phyloP scores from a whole-genome alignment of 1,140 invertebrate genomes.

The Phymastichus coffea region DNA sequence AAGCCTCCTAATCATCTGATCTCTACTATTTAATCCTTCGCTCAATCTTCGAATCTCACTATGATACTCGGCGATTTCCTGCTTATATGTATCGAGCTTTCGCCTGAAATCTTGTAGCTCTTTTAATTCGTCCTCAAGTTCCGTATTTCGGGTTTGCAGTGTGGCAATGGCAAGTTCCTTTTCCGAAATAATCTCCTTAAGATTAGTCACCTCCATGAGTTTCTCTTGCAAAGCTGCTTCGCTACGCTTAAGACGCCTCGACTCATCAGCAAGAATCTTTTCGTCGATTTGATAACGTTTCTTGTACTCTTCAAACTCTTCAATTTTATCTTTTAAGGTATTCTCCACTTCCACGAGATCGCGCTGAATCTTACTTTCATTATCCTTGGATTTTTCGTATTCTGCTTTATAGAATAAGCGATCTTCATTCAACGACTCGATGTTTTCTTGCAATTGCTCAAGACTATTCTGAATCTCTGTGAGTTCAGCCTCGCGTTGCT shows the following conservation, averaged over 20 bases:
- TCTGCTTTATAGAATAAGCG: conserved; percentile 63
- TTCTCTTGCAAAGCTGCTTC: conserved; percentile 34
- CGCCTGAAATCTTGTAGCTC: conserved; percentile 42
- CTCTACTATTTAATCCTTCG: conserved; percentile 43
- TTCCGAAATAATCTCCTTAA: conserved; percentile 42
- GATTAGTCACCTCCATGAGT: conserved; percentile 38
- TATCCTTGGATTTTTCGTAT: conserved; percentile 56
- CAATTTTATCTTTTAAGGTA: conserved; percentile 57
- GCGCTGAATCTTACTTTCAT: conserved; percentile 60
- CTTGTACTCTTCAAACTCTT: conserved; percentile 60
- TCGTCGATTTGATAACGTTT: conserved; percentile 65
- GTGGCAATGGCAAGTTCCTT: conserved; percentile 46
- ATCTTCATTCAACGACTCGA: conserved; percentile 58
- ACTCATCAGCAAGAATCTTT: conserved; percentile 60
- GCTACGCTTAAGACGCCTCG: conserved; percentile 5
- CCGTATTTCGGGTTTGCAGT: conserved; percentile 42
- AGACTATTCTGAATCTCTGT: conserved; percentile 61
- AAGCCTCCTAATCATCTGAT: conserved; percentile 41
- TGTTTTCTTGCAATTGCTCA: conserved; percentile 58
- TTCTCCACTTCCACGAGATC: conserved; percentile 61
- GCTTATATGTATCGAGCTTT: conserved; percentile 35
- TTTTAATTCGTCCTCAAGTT: conserved; percentile 46
- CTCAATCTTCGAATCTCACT: conserved; percentile 43
- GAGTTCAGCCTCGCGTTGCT: conserved; percentile 59
- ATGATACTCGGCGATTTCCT: conserved; percentile 37